A percentile compares a stretch with the other conserved stretches of the same genome.
Evolutionary conservation across 2,888 invertebrate species (phyloP).

Genomic region (Pardosa pseudoannulata): DNA sequence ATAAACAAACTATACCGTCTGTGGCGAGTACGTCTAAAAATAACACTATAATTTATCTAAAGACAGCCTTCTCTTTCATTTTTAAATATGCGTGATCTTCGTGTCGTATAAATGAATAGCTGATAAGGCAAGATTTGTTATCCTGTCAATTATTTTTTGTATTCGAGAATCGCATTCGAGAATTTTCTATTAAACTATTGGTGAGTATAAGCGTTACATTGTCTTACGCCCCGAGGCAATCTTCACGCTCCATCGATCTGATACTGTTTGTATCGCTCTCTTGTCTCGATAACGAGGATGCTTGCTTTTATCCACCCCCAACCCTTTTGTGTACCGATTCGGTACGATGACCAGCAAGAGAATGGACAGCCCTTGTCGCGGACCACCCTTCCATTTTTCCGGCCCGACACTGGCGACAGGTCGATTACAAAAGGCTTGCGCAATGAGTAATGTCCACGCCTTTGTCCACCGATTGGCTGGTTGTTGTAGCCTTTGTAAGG

Average conservation of each 20-base stretch:
- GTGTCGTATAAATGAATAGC: too few species aligned
- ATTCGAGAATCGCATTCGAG: background rate
- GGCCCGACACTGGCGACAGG: slow-evolving; percentile 62
- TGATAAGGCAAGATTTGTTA: too few species aligned
- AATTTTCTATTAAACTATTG: background rate
- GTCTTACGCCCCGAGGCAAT: background rate
- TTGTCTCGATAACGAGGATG: slow-evolving; percentile 28
- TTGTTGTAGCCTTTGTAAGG: slow-evolving; percentile 5
- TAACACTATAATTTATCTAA: too few species aligned
- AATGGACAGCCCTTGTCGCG: slow-evolving; percentile 13
- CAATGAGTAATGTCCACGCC: slow-evolving; percentile 67
- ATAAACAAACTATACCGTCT: too few species aligned
- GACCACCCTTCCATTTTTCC: slow-evolving; percentile 41
- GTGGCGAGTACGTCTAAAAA: too few species aligned
- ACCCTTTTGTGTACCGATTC: slow-evolving; percentile 50
- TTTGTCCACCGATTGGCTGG: slow-evolving; percentile 56
- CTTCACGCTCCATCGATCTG: slow-evolving; percentile 42
- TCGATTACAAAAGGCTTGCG: slow-evolving; percentile 41
- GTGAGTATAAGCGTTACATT: background rate
- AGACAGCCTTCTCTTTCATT: too few species aligned
- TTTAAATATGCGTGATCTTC: too few species aligned
- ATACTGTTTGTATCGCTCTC: background rate
- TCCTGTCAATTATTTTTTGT: background rate
- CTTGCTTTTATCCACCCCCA: slow-evolving; percentile 6
- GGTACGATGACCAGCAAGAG: slow-evolving; percentile 26